phyloP scores from a whole-genome alignment of 92 coral and sea anemone genomes.

The Zoanthus sociatus region DNA sequence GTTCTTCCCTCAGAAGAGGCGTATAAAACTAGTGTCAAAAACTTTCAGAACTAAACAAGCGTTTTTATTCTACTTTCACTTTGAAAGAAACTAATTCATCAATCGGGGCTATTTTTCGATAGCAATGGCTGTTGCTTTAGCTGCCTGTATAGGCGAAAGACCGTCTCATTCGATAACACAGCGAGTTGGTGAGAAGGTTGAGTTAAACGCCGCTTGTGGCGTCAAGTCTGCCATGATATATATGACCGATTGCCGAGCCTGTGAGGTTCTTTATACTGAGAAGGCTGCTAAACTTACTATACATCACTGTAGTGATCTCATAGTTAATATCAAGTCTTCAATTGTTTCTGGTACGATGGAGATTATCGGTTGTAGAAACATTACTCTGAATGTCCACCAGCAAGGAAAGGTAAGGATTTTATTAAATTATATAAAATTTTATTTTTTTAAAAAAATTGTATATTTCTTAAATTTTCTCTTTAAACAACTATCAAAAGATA shows the following conservation, averaged over 20 bases:
- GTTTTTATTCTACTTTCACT: neutral
- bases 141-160: slow-evolving; percentile 48
- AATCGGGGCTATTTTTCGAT: neutral
- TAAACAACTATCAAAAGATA: neutral
- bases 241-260: slow-evolving; percentile 80
- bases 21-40: neutral
- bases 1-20: neutral
- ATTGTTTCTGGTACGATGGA: slow-evolving; percentile 87
- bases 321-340: slow-evolving; percentile 70
- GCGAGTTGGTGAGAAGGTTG: slow-evolving; percentile 74
- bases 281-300: slow-evolving; percentile 89
- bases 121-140: slow-evolving; percentile 15
- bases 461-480: neutral
- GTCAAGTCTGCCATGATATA: slow-evolving; percentile 71
- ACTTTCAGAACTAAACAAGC: neutral
- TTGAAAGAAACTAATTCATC: no score
- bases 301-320: slow-evolving; percentile 84
- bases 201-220: slow-evolving; percentile 58
- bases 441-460: neutral
- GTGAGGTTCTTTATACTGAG: slow-evolving; percentile 66
- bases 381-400: slow-evolving; percentile 80
- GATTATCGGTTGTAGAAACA: slow-evolving; percentile 76
- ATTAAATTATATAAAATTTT: neutral
- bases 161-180: slow-evolving; percentile 71
- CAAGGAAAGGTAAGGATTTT: slow-evolving; percentile 76